These are phyloP conservation scores for Hyphantria cunea DNA, from an alignment of 1,140 invertebrate species.

Conservation along the genomic window DNA sequence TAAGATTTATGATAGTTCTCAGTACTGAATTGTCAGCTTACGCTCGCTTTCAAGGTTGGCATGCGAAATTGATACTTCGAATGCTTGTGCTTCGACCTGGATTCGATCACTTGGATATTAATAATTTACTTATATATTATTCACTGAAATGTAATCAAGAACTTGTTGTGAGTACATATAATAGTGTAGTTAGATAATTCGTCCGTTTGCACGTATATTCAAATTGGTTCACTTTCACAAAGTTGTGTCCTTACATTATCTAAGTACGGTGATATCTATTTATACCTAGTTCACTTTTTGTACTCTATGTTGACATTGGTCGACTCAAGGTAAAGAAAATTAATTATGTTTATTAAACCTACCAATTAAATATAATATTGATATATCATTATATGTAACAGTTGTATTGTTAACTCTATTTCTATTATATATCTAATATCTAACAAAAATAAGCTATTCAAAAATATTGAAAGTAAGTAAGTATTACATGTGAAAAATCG, in stretches of 20 bases:
- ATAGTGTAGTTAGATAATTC: constrained; percentile 17
- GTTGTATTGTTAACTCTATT: no score
- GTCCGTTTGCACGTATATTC: constrained; percentile 14
- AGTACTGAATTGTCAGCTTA: constrained; percentile 52
- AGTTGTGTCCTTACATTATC: constrained; percentile 32
- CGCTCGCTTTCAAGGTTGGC: constrained; percentile 66
- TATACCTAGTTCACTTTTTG: constrained; percentile 16
- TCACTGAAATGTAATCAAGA: constrained; percentile 28
- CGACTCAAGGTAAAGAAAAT: constrained; percentile 18
- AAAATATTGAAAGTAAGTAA: no score
- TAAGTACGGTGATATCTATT: constrained; percentile 7
- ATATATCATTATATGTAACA: no score
- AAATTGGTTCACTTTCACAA: constrained; percentile 37
- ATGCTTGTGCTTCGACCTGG: constrained; percentile 53
- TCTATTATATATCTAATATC: no score
- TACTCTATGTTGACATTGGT: constrained; percentile 5
- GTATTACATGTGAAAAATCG: no score
- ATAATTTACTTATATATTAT: constrained; percentile 36
- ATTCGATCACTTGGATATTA: constrained; percentile 40
- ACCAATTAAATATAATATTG: no score
- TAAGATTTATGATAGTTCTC: constrained; percentile 42
- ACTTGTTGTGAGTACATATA: constrained; percentile 23
- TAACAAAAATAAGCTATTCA: no score
- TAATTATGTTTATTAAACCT: background rate
- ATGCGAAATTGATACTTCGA: constrained; percentile 60